Base-by-base conservation (phyloP, 2,797 vertebrate species). In the Cichlasoma orientale region DNA sequence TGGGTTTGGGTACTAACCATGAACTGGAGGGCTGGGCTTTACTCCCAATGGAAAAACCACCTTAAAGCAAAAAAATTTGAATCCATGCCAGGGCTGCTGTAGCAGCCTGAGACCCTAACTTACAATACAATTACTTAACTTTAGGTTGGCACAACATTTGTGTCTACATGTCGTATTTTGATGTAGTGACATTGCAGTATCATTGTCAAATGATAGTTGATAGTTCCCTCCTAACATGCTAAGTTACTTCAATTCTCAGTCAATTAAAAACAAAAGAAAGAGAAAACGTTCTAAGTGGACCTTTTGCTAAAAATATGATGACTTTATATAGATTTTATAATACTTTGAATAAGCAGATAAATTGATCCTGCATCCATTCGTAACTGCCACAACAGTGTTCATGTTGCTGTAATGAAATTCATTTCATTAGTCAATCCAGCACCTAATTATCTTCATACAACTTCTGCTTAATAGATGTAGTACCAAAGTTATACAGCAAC, bases 401-500 rank as follows among this genome's bases (percentile, higher is more conserved):
- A 29, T 33, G 54, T 68, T 18, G 47, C 63, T 68, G 16, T 29
- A 68, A 41, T 68, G 25, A 68, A 12, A 50, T 68, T 33, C 33
- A 29, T 2, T 73, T 52, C 21, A 38, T 75, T 7, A 55, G 25
- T 66, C 19, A 78, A 47, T 59, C 21, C 21, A 52, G 29, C 8
- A 8, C 4, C 52, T 66, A 14, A 68, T 63, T 69, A 29, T 56
- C 36, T 38, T 59, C 33, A 56, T 10, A 52, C 21, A 61, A 5
- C 41, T n/a, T 18, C 23, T 77, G 58, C 16, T 52, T 38, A 19
- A 29, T 75, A n/a, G 57, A 41, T 29, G 56, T 57, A 33, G 16
- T 55, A 50, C 36, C 33, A 14, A n/a, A 52, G 54, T 58, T 69
- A 21, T 78, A 21, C 56, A 75, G 68, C 44, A 82, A 9, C 47